A percentile compares a stretch with the other conserved stretches of the same genome.
Evolutionary conservation across 1,140 invertebrate species (phyloP).

Genomic region (Cryptotermes secundus): DNA sequence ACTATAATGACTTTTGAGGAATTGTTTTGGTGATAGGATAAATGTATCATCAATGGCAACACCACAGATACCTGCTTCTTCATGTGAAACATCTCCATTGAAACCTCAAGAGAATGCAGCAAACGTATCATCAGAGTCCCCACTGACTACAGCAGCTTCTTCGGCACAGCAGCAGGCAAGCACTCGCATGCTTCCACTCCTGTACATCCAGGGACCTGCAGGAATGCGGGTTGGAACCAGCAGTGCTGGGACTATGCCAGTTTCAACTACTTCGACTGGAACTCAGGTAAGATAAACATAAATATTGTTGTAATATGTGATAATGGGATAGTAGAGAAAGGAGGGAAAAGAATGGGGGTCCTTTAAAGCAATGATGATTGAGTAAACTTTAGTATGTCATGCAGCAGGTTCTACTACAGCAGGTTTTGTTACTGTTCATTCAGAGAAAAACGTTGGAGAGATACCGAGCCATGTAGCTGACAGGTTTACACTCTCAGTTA

Average conservation of each 20-base stretch:
- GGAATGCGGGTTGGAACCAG: not conserved
- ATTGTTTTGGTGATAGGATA: not conserved
- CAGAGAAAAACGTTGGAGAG: too few relatives aligned
- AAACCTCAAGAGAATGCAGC: not conserved
- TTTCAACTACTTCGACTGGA: not conserved
- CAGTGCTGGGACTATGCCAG: not conserved
- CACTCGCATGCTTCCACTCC: constrained; percentile 27
- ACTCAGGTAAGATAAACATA: constrained; percentile 16
- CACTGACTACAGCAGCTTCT: not conserved
- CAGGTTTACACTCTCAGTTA: too few relatives aligned
- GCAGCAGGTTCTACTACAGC: too few relatives aligned
- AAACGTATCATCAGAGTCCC: constrained; percentile 9
- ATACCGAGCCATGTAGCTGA: too few relatives aligned
- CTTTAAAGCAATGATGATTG: too few relatives aligned
- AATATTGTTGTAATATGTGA: not conserved
- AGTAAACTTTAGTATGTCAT: too few relatives aligned
- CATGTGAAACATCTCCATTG: constrained; percentile 11
- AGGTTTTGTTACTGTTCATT: too few relatives aligned
- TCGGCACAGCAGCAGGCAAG: not conserved
- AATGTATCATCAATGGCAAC: constrained; percentile 21
- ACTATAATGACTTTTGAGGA: too few relatives aligned
- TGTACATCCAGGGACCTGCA: constrained; percentile 19
- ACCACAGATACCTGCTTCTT: constrained; percentile 8
- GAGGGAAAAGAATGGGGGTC: too few relatives aligned
- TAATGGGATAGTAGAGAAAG: too few relatives aligned